Conservation (phyloP, 2,113 vertebrate genomes). For the Calidris pygmaea region DNA sequence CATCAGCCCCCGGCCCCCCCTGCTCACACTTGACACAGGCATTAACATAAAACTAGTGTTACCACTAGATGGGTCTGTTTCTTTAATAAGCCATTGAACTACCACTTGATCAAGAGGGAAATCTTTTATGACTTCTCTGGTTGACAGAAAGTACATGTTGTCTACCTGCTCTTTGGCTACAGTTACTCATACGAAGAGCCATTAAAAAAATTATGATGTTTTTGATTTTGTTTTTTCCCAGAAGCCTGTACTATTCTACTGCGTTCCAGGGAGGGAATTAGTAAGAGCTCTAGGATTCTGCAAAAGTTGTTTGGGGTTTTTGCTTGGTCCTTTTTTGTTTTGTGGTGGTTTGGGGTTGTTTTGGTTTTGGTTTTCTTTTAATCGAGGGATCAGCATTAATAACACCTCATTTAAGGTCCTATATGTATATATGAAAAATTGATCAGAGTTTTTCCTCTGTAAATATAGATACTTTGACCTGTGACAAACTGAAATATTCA, state of each 20-base stretch:
- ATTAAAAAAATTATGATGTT: background rate
- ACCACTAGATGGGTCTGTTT: slow-evolving; percentile 61
- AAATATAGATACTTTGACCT: background rate
- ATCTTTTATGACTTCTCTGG: background rate
- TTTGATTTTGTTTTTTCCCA: background rate
- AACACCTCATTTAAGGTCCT: background rate
- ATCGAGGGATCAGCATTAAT: background rate
- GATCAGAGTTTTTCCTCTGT: background rate
- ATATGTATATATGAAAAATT: background rate
- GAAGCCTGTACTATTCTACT: background rate
- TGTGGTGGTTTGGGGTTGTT: background rate
- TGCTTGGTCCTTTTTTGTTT: background rate
- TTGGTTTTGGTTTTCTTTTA: background rate
- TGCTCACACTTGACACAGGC: background rate
- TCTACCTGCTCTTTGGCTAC: background rate
- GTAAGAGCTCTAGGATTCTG: background rate
- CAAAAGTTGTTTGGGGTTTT: background rate
- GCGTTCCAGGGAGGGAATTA: background rate
- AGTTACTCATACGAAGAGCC: background rate
- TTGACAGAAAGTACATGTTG: background rate
- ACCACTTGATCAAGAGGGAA: background rate
- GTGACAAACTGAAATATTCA: background rate
- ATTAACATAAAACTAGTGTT: slow-evolving; percentile 42
- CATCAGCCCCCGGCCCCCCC: background rate
- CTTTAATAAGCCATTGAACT: slow-evolving; percentile 38